phyloP scores from a whole-genome alignment of 2,113 vertebrate species.

The Mirounga angustirostris region DNA sequence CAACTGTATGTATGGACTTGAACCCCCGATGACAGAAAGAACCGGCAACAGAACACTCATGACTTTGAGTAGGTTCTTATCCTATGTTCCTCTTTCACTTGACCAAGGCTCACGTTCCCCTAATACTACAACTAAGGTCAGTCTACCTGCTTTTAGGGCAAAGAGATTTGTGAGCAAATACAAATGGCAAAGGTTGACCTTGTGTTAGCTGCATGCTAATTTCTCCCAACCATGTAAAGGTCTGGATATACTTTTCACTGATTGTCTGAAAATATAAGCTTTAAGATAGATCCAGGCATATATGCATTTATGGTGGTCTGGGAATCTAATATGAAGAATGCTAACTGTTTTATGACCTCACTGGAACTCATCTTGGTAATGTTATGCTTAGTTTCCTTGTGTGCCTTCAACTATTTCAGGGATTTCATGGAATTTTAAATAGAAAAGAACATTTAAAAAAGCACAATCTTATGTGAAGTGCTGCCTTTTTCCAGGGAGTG shows the following conservation, averaged over 20 bases:
- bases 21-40: not conserved
- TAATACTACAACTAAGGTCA: slow-evolving; percentile 19
- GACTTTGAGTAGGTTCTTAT: not conserved
- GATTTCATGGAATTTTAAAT: slow-evolving; percentile 81
- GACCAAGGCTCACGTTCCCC: not conserved
- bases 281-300: slow-evolving; percentile 55
- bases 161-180: slow-evolving; percentile 50
- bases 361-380: slow-evolving; percentile 78
- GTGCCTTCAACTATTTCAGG: slow-evolving; percentile 72
- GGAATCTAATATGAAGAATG: slow-evolving; percentile 73
- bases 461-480: slow-evolving; percentile 61
- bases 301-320: slow-evolving; percentile 72
- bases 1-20: not conserved
- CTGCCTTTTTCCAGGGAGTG: slow-evolving; percentile 38
- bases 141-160: slow-evolving; percentile 39
- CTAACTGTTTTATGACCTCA: slow-evolving; percentile 74
- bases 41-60: not conserved
- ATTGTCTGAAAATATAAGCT: slow-evolving; percentile 77
- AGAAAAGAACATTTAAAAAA: slow-evolving; percentile 75
- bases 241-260: slow-evolving; percentile 76
- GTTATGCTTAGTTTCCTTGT: slow-evolving; percentile 80
- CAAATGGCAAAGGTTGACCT: slow-evolving; percentile 64
- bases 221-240: slow-evolving; percentile 59
- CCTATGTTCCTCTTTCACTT: not conserved
- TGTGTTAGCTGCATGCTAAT: slow-evolving; percentile 62